Percentiles rank a stretch among this genome's conserved stretches.
These are phyloP conservation scores for Anadara kagoshimensis DNA, from an alignment of 1,140 invertebrate species.

Conservation along the genomic window DNA sequence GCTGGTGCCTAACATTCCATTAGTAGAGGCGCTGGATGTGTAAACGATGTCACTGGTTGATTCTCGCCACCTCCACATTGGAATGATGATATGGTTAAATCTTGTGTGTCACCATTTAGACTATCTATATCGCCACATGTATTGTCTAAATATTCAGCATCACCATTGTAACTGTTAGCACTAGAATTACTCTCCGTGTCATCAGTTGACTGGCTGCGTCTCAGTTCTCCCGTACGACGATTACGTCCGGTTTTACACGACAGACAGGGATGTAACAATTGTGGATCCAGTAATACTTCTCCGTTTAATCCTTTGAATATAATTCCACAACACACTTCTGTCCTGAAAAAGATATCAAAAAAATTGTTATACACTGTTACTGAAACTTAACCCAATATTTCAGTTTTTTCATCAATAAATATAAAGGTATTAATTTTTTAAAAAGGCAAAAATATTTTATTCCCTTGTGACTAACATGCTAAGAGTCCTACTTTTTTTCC, in stretches of 20 bases:
- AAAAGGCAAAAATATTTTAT: no score
- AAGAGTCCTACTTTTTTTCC: no score
- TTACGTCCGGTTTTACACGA: constrained; percentile 40
- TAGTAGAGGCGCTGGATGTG: constrained; percentile 39
- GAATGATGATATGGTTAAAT: constrained; percentile 28
- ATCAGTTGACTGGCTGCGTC: constrained; percentile 52
- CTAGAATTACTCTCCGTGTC: constrained; percentile 59
- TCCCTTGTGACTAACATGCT: no score
- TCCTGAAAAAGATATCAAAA: constrained; percentile 76
- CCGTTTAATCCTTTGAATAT: constrained; percentile 82
- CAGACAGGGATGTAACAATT: constrained; percentile 79
- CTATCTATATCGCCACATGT: constrained; percentile 46
- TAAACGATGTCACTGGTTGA: constrained; percentile 21
- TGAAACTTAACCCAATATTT: no score
- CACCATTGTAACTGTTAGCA: constrained; percentile 42
- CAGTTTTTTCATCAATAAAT: no score
- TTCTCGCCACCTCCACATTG: constrained; percentile 14
- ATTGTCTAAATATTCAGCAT: constrained; percentile 43
- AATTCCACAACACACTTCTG: constrained; percentile 83
- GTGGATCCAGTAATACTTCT: constrained; percentile 80
- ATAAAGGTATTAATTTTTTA: no score
- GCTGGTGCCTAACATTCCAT: constrained; percentile 43
- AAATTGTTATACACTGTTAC: no score
- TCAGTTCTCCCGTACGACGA: constrained; percentile 32
- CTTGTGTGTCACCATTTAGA: constrained; percentile 39